Evolutionary conservation across 2,888 invertebrate species (phyloP).

Genomic region (Erebia palarica): DNA sequence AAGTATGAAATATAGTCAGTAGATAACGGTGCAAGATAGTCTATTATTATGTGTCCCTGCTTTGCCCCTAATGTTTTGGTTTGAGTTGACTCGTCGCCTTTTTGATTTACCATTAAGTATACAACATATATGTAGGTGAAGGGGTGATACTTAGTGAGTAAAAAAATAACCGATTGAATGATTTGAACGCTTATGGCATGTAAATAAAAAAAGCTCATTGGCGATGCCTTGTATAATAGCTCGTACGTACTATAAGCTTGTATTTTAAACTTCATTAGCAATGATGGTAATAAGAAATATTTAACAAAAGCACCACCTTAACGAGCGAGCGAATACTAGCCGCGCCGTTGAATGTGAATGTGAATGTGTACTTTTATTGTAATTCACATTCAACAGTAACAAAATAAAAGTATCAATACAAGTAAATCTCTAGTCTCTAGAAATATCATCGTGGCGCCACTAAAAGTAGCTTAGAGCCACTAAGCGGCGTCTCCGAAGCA

Average conservation of each 20-base stretch:
- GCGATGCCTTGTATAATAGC: constrained; percentile 1
- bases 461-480: too few relatives aligned
- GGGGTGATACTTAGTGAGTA: background rate
- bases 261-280: background rate
- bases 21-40: background rate
- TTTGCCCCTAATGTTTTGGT: background rate
- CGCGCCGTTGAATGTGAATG: too few relatives aligned
- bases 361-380: too few relatives aligned
- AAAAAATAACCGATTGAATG: background rate
- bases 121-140: background rate
- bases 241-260: background rate
- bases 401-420: too few relatives aligned
- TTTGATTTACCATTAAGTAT: background rate
- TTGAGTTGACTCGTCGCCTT: background rate
- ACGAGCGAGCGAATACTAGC: background rate
- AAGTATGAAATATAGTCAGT: too few relatives aligned
- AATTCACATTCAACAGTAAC: too few relatives aligned
- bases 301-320: background rate
- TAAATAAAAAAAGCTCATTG: background rate
- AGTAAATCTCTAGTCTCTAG: too few relatives aligned
- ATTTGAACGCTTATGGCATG: background rate
- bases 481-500: too few relatives aligned
- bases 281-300: background rate
- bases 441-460: too few relatives aligned
- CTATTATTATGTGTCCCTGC: background rate